Evolutionary conservation across 2,888 invertebrate genomes (phyloP).

Genomic region (Mechanitis mazaeus): DNA sequence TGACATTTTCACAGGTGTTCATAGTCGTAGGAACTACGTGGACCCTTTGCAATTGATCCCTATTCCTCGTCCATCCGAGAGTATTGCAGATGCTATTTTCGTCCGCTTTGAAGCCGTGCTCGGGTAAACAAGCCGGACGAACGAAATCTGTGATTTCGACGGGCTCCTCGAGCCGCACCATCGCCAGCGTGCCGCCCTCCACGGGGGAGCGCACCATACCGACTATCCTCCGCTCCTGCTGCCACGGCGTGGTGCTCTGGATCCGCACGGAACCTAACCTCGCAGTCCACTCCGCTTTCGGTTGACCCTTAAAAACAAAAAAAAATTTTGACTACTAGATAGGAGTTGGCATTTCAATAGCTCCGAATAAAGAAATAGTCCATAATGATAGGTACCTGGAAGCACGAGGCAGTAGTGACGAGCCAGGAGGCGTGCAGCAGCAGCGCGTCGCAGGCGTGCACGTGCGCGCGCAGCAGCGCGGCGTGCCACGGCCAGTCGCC

Average conservation of each 20-base stretch:
- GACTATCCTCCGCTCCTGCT: conserved; percentile 87
- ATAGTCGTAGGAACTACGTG: conserved; percentile 85
- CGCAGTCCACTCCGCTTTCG: conserved; percentile 91
- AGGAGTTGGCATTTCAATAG: too few relatives aligned
- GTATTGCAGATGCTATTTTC: conserved; percentile 82
- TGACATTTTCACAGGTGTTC: conserved; percentile 90
- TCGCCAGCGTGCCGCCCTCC: conserved; percentile 89
- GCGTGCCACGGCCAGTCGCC: conserved; percentile 97
- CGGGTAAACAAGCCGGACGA: conserved; percentile 87
- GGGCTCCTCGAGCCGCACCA: conserved; percentile 86
- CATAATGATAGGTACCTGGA: conserved; percentile 68
- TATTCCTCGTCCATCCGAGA: conserved; percentile 89
- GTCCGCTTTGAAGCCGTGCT: conserved; percentile 57
- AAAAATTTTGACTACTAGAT: background rate
- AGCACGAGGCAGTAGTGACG: conserved; percentile 90
- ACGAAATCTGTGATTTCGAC: conserved; percentile 88
- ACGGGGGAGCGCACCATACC: conserved; percentile 94
- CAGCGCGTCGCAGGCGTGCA: conserved; percentile 92
- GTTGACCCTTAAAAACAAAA: conserved; percentile 79
- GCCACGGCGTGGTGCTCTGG: conserved; percentile 89
- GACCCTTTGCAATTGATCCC: conserved; percentile 88
- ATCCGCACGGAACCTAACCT: conserved; percentile 86
- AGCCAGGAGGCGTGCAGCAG: conserved; percentile 89
- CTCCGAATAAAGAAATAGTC: background rate
- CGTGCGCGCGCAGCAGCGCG: conserved; percentile 87